Conservation (phyloP, 1,140 invertebrate genomes). For the Delia radicum region DNA sequence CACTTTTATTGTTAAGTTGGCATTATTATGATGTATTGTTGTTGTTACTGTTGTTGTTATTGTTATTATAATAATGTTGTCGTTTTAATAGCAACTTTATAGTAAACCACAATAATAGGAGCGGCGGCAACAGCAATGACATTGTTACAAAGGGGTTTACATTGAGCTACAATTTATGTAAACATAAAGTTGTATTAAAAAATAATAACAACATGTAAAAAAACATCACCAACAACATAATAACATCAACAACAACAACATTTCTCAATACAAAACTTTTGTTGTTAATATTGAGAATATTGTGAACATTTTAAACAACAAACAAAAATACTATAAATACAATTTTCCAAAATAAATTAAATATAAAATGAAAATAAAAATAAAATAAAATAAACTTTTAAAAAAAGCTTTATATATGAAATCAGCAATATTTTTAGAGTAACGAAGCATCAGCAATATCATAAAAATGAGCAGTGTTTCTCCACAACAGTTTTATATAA, state of each 20-base stretch:
- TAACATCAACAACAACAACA: neutral
- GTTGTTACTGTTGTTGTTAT: neutral
- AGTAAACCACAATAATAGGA: neutral
- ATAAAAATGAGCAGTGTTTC: no score
- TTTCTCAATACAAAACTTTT: neutral
- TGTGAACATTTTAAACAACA: constrained; percentile 18
- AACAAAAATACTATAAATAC: constrained; percentile 14
- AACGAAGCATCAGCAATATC: no score
- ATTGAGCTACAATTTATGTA: neutral
- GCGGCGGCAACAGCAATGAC: neutral
- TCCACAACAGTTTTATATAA: no score
- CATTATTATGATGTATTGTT: neutral
- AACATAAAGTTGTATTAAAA: neutral
- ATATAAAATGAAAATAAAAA: no score
- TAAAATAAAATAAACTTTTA: no score
- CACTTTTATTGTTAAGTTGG: neutral
- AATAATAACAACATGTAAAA: neutral
- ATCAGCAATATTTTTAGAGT: no score
- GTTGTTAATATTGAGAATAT: neutral
- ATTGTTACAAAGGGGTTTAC: neutral
- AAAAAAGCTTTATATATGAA: no score
- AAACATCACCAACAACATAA: neutral
- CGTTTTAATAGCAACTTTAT: neutral
- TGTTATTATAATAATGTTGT: neutral
- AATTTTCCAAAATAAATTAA: neutral